Conservation (phyloP, 2,113 vertebrate genomes). For the Chloropsis cyanopogon region DNA sequence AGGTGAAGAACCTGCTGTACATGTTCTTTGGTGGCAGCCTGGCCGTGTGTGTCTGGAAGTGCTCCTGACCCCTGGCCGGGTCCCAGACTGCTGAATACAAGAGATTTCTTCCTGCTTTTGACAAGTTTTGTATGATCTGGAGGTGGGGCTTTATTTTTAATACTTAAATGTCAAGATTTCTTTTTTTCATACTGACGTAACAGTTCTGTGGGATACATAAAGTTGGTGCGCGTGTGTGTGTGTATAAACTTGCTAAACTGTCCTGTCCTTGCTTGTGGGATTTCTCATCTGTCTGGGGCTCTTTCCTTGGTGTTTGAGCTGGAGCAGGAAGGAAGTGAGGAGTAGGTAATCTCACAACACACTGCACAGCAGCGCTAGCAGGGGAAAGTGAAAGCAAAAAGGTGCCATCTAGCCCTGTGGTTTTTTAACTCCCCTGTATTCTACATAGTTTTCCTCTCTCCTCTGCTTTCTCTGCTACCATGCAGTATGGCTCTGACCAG, state of each 20-base stretch:
- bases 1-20: slow-evolving; percentile 96
- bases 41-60: slow-evolving; percentile 96
- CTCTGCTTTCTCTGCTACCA: neutral
- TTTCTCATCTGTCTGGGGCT: neutral
- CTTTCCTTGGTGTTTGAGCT: neutral
- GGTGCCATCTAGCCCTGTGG: neutral
- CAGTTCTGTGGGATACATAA: neutral
- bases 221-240: neutral
- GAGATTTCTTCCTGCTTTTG: slow-evolving; percentile 32
- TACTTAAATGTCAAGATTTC: slow-evolving; percentile 17
- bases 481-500: neutral
- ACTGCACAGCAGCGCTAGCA: neutral
- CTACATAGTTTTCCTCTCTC: neutral
- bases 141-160: slow-evolving; percentile 54
- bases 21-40: slow-evolving; percentile 96
- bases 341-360: neutral
- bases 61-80: slow-evolving; percentile 79
- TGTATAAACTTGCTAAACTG: neutral
- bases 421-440: neutral
- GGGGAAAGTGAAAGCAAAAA: neutral
- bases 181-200: slow-evolving; percentile 18
- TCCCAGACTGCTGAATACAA: neutral
- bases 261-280: neutral
- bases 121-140: slow-evolving; percentile 44
- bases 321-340: neutral